Evolutionary conservation across 2,888 invertebrate genomes (phyloP), one percentile per base, ranked within the genome.

Genomic region (Malthinus seriepunctatus): DNA sequence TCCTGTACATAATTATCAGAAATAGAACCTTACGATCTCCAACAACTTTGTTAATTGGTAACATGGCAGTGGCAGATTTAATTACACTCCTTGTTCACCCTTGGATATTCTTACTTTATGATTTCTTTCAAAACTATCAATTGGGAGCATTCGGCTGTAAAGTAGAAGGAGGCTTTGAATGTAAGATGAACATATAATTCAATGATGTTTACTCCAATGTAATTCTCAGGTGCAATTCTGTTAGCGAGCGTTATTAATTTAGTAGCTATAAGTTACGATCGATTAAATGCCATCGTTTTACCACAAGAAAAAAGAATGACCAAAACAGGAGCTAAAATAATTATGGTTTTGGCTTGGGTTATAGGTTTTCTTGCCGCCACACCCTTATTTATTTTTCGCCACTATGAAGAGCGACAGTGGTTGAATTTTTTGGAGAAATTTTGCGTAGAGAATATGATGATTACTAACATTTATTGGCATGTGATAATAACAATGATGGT

Each of bases 71-170:
- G 0, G 87, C 88, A 0, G 91, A 92, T 74, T 77, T 89, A 11
- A 70, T 86, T 1, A 86, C 87, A 0, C 74, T 90, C 3, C 61
- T 89, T 0, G 78, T 90, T 8, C 89, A 90, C 51, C 90, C 93
- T 0, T 88, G 88, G 84, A 86, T 93, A 69, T 88, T 90, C 78
- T 79, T 93, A 62, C 83, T 87, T 9, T 76, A 77, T 42, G 89
- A 92, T 73, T 86, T 91, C 69, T 90, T 86, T 70, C 92, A 93
- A 78, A 90, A 90, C 68, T 94, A 87, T 75, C 82, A 88, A 63
- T 77, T 93, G 56, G 90, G 88, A 11, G 79, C 81, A 8, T 82
- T 89, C 54, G 90, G 91, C 7, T 94, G 93, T 73, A 85, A 86
- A 65, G 82, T 87, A 67, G 92, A 93, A 76, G 91, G 89, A 1